Conservation (phyloP, 1,140 invertebrate genomes). For the Drosophila nigromelanica region DNA sequence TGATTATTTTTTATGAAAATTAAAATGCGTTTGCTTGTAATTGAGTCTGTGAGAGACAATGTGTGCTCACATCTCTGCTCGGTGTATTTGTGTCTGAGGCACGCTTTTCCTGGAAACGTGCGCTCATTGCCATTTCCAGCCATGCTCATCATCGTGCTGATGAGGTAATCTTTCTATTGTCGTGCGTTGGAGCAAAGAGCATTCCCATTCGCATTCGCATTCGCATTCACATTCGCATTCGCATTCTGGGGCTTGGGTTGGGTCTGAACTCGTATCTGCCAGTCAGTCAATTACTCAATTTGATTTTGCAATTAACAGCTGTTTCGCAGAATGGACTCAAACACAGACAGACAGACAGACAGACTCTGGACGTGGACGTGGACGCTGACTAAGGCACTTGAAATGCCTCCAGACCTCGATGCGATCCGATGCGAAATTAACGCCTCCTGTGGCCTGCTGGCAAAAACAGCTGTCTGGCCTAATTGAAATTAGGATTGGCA, state of each 20-base stretch:
- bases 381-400: conserved; percentile 47
- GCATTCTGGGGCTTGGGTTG: conserved; percentile 9
- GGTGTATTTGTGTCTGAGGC: conserved; percentile 41
- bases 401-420: conserved; percentile 17
- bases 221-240: conserved; percentile 29
- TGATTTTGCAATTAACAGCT: conserved; percentile 78
- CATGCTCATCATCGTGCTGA: conserved; percentile 44
- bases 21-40: conserved; percentile 81
- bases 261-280: conserved; percentile 34
- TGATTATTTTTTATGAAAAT: conserved; percentile 81
- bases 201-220: conserved; percentile 24
- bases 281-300: conserved; percentile 64
- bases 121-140: conserved; percentile 74
- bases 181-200: conserved; percentile 27
- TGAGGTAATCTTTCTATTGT: conserved; percentile 65
- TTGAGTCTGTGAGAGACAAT: conserved; percentile 38
- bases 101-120: conserved; percentile 71
- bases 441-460: conserved; percentile 21
- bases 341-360: conserved; percentile 1
- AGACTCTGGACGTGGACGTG: conserved; percentile 6
- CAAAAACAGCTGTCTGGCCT: conserved; percentile 40
- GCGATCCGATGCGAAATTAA: not conserved
- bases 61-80: not conserved
- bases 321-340: conserved; percentile 42
- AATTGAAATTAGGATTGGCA: conserved; percentile 50